These are phyloP conservation scores for Leptinotarsa defecta DNA, from an alignment of 1,140 invertebrate genomes.

Conservation along the genomic window DNA sequence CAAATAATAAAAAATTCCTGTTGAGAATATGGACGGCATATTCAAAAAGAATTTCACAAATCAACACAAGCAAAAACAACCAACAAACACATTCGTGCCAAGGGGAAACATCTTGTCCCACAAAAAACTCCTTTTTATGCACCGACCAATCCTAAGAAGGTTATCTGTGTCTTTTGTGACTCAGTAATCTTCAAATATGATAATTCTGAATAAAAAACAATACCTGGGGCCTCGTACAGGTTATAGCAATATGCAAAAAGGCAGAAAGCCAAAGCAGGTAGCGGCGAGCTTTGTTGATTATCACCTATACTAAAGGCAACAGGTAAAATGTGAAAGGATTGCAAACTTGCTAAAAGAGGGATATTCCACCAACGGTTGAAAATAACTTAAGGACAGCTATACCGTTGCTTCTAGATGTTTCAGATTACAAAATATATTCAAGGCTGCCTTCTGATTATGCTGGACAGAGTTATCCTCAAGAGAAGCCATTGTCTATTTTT, in stretches of 20 bases:
- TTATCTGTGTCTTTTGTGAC: background rate
- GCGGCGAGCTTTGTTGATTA: constrained; percentile 1
- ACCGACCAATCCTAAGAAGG: background rate
- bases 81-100: background rate
- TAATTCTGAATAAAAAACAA: constrained; percentile 3
- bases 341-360: background rate
- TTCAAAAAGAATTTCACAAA: too few relatives aligned
- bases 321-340: constrained; percentile 3
- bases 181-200: constrained; percentile 1
- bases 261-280: constrained; percentile 7
- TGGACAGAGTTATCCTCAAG: too few relatives aligned
- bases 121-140: background rate
- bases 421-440: too few relatives aligned
- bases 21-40: too few relatives aligned
- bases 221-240: constrained; percentile 4
- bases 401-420: too few relatives aligned
- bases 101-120: background rate
- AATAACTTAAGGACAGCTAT: too few relatives aligned
- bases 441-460: too few relatives aligned
- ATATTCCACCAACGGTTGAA: background rate
- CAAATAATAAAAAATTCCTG: too few relatives aligned
- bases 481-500: too few relatives aligned
- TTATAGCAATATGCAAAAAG: background rate
- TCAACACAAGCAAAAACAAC: background rate
- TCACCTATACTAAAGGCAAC: background rate